These are phyloP conservation scores for Pemphredon lugubris DNA, from an alignment of 2,888 invertebrate genomes.

Conservation along the genomic window DNA sequence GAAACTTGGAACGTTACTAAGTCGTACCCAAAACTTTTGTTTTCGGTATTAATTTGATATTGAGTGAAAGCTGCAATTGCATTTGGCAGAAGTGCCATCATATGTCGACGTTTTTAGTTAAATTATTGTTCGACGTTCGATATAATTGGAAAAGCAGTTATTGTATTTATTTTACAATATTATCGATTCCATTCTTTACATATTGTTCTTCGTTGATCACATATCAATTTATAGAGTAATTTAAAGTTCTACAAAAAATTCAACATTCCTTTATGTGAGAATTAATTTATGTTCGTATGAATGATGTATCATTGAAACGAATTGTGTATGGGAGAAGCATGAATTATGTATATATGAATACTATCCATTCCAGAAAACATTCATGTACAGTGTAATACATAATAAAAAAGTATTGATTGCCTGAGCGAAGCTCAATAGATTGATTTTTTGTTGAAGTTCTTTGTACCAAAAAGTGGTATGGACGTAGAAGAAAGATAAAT, in stretches of 20 bases:
- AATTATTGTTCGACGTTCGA: too few species aligned
- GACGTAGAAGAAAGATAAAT: background rate
- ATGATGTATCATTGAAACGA: constrained; percentile 33
- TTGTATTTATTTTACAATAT: too few species aligned
- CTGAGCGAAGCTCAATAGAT: constrained; percentile 31
- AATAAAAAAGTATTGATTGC: constrained; percentile 38
- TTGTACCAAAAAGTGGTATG: constrained; percentile 6
- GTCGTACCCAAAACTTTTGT: constrained; percentile 2
- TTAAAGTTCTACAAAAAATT: constrained; percentile 26
- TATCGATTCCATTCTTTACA: constrained; percentile 17
- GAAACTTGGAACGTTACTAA: constrained; percentile 4
- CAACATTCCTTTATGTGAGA: constrained; percentile 39
- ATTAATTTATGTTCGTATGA: constrained; percentile 16
- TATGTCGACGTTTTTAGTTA: constrained; percentile 34
- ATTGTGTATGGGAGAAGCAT: constrained; percentile 44
- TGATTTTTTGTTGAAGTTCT: constrained; percentile 21
- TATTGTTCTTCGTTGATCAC: constrained; percentile 19
- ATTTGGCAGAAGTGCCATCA: constrained; percentile 25
- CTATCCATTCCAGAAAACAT: constrained; percentile 36
- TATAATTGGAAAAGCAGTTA: too few species aligned
- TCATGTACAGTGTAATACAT: constrained; percentile 56
- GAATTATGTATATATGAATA: constrained; percentile 44
- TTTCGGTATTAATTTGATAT: constrained; percentile 9
- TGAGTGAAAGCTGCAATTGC: constrained; percentile 37
- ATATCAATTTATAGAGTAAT: constrained; percentile 18